phyloP scores from a whole-genome alignment of 1,140 invertebrate genomes.

The Drosophila nigrodunni region DNA sequence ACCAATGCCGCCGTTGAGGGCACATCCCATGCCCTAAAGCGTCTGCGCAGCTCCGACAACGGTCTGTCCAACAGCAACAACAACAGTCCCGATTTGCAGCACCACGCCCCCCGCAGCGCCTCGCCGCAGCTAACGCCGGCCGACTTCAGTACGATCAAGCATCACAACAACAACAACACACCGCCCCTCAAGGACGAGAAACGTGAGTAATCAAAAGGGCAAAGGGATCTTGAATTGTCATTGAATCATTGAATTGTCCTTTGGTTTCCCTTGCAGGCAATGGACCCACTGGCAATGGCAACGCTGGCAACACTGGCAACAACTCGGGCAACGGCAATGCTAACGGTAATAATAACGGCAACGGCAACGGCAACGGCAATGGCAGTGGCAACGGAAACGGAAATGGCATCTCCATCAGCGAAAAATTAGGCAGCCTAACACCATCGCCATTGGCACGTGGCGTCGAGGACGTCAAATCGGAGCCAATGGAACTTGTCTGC shows the following conservation, averaged over 20 bases:
- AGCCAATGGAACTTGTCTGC: constrained; percentile 91
- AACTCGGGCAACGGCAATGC: constrained; percentile 71
- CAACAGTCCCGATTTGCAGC: constrained; percentile 86
- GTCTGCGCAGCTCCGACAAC: constrained; percentile 82
- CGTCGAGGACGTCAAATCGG: constrained; percentile 90
- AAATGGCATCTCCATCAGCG: constrained; percentile 78
- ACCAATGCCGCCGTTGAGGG: constrained; percentile 85
- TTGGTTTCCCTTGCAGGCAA: constrained; percentile 27
- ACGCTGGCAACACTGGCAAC: constrained; percentile 82
- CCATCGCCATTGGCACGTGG: constrained; percentile 86
- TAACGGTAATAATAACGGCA: constrained; percentile 84
- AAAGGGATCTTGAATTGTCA: too few relatives aligned
- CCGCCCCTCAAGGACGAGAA: constrained; percentile 86
- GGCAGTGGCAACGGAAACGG: constrained; percentile 85
- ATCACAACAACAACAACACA: constrained; percentile 86
- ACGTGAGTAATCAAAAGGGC: constrained; percentile 56
- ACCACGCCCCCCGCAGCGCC: constrained; percentile 75
- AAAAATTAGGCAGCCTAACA: constrained; percentile 84
- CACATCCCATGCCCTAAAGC: constrained; percentile 85
- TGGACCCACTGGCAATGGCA: constrained; percentile 73
- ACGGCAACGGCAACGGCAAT: constrained; percentile 30
- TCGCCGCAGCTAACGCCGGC: constrained; percentile 88
- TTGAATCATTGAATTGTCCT: too few relatives aligned
- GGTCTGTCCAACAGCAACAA: constrained; percentile 86
- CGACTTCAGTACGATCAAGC: constrained; percentile 89